phyloP scores from a whole-genome alignment of 2,888 invertebrate species.

The Blera fallax region DNA sequence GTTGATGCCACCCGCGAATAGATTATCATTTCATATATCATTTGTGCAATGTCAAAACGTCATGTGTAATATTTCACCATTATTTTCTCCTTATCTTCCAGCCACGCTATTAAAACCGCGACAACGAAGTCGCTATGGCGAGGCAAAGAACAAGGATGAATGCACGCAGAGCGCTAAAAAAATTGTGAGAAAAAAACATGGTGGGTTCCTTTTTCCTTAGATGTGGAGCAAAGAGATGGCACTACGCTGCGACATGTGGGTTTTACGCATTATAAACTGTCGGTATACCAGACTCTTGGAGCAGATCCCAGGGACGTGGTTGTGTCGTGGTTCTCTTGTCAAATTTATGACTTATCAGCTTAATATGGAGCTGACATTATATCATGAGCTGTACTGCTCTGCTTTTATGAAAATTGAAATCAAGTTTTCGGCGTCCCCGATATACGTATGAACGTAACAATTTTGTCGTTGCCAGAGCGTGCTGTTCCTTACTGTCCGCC shows the following conservation, averaged over 20 bases:
- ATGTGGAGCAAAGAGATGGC: conserved; percentile 50
- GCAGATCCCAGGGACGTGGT: conserved; percentile 30
- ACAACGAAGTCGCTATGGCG: conserved; percentile 55
- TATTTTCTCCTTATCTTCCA: conserved; percentile 71
- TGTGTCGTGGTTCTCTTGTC: conserved; percentile 60
- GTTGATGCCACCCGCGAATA: conserved; percentile 49
- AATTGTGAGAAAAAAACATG: neutral
- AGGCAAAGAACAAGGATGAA: conserved; percentile 51
- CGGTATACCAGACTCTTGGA: conserved; percentile 27
- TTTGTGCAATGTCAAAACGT: conserved; percentile 71
- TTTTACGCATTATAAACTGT: conserved; percentile 71
- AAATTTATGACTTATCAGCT: conserved; percentile 72
- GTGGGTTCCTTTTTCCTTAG: conserved; percentile 39
- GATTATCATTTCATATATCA: conserved; percentile 73
- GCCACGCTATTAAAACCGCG: conserved; percentile 70
- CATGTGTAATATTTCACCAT: conserved; percentile 73
- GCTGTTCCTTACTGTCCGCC: neutral
- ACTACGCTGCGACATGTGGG: conserved; percentile 64
- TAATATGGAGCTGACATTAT: conserved; percentile 70
- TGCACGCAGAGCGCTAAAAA: conserved; percentile 46
- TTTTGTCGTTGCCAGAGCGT: neutral
- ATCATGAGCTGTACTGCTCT: conserved; percentile 56
- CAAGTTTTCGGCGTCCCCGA: conserved; percentile 23
- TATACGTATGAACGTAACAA: neutral
- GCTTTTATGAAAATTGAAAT: conserved; percentile 70